Base-by-base conservation (phyloP, 2,797 vertebrate genomes). In the Enteromius unitaeniatus region DNA sequence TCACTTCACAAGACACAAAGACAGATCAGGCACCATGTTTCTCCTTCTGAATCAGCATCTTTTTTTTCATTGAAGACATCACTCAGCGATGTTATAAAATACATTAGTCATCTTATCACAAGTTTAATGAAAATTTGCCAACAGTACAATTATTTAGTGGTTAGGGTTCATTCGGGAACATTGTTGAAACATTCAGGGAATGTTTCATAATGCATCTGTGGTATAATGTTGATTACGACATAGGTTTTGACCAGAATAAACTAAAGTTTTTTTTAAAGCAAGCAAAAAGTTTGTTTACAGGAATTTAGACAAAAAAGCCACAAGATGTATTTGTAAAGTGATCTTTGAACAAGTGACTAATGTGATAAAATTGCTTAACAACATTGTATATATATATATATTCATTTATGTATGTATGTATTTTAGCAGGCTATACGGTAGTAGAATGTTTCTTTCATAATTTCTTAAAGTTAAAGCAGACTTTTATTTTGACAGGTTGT, bases 1-100 rank as follows among this genome's bases (percentile, higher is more conserved):
- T 72, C 67, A n/a, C 23, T 69, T 69, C 72, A 68, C 21, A 53
- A 40, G 23, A 70, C 34, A 53, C 19, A n/a, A 58, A 62, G 13
- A 45, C 19, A 23, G 45, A 14, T 1, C 15, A 45, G 23, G 7
- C 51, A 47, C 47, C 15, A 19, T 26, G 26, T 75, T 62, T 73
- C 34, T 62, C 51, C 13, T 47, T 23, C 28, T 28, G 23, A 19
- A 21, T 51, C n/a, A 49, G 64, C 53, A 28, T 78, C 26, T 23
- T 75, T 49, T 72, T 34, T 15, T 1, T 55, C 53, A 62, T 23
- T 60, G 11, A 37, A n/a, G n/a, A n/a, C n/a, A 58, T 81, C 19
- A 73, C 68, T 72, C 53, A 73, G 53, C 26, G 34, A 55, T 73
- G 37, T 73, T 62, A 49, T 34, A 81, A 53, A 64, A 68, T 69